Base-by-base conservation (phyloP, 2,888 invertebrate species). In the Pseudanteris insignis region DNA sequence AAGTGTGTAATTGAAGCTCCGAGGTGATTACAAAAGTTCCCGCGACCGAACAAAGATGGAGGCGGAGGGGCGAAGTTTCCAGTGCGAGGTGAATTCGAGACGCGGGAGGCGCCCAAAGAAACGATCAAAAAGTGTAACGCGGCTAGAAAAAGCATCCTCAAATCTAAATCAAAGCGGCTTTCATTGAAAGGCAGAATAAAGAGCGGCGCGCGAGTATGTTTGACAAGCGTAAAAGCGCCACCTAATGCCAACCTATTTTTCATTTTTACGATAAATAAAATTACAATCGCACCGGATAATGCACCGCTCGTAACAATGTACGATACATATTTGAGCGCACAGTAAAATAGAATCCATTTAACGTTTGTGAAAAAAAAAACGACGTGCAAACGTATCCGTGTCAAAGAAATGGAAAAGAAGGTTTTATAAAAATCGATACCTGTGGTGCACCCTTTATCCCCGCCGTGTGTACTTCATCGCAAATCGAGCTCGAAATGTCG, bases 91-190 rank as follows among this genome's bases (percentile, higher is more conserved):
- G n/a, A n/a, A n/a, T n/a, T n/a, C n/a, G n/a, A n/a, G n/a, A n/a
- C n/a, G n/a, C n/a, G n/a, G n/a, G n/a, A n/a, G 38, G 14, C 40
- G 40, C 30, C 53, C 47, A 60, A 60, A 48, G 60, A 54, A 46
- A 60, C 54, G 60, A 54, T 60, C 53, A 54, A 60, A 53, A 60
- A 60, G 48, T 60, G 48, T 41, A 53, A 53, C 53, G 40, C 53
- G 47, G 37, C 43, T 47, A 53, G 60, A 60, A 53, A 47, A 53
- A 53, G 36, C 60, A 60, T 60, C 43, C 48, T 53, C 30, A 34
- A 33, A 53, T 53, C 53, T 53, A 53, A 47, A 53, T 48, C 41
- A 53, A 60, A 60, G 47, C 53, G 40, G 47, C 47, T 47, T 53
- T 53, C 60, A 43, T 53, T 60, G 53, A 60, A 60, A 47, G 32